These are phyloP conservation scores for Chitala chitala DNA, from an alignment of 2,113 vertebrate species.

Conservation along the genomic window DNA sequence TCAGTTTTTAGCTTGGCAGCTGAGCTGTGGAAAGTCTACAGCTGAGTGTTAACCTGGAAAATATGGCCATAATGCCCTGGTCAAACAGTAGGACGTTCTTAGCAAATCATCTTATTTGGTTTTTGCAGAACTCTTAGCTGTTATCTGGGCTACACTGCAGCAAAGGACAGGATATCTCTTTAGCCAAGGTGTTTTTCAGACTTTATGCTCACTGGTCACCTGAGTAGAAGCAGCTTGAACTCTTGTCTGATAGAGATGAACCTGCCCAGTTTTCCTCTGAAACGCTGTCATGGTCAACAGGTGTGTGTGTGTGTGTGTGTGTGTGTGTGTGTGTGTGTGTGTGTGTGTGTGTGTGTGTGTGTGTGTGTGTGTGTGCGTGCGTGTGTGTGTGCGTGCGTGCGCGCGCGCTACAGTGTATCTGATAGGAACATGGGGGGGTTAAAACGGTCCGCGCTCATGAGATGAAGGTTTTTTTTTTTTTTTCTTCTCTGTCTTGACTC, in stretches of 20 bases:
- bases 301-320: not conserved
- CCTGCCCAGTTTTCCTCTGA: not conserved
- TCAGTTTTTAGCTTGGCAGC: not conserved
- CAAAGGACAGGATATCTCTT: not conserved
- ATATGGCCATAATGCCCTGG: not conserved
- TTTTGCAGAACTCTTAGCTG: not conserved
- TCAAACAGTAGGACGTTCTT: not conserved
- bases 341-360: not conserved
- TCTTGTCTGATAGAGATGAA: not conserved
- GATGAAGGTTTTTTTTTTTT: not conserved
- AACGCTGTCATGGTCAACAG: not conserved
- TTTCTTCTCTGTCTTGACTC: not conserved
- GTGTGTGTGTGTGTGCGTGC: not conserved
- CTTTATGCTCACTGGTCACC: not conserved
- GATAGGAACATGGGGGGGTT: not conserved
- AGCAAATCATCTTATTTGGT: not conserved
- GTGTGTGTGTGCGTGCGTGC: not conserved
- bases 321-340: not conserved
- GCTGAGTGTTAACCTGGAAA: too few relatives aligned
- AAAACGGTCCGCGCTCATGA: not conserved
- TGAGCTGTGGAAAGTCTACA: not conserved
- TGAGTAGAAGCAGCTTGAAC: not conserved
- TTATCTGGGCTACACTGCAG: not conserved
- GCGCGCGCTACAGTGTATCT: too few relatives aligned
- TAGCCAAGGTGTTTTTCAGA: not conserved